Conservation (phyloP, 2,113 vertebrate genomes). For the Chaetodon trifascialis region DNA sequence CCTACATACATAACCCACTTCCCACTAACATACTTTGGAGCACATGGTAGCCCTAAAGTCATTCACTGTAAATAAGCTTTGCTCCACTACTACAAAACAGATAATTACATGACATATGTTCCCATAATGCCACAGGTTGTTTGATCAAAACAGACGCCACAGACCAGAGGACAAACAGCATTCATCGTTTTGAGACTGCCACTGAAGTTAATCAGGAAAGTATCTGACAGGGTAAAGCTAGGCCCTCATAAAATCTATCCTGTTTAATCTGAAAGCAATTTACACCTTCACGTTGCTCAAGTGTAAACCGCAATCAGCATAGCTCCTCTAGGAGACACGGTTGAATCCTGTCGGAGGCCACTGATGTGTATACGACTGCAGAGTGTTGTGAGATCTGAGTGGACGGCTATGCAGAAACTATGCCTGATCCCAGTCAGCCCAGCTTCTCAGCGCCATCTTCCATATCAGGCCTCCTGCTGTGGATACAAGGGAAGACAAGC, state of each 20-base stretch:
- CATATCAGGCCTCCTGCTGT: slow-evolving; percentile 28
- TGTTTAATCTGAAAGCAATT: slow-evolving; percentile 48
- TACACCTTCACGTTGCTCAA: slow-evolving; percentile 45
- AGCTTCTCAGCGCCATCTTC: slow-evolving; percentile 51
- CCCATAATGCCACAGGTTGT: slow-evolving; percentile 1
- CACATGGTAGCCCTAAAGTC: slow-evolving; percentile 50
- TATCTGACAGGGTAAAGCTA: slow-evolving; percentile 20
- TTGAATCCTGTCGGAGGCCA: slow-evolving; percentile 25
- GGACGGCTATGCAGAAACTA: slow-evolving; percentile 57
- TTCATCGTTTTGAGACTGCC: slow-evolving; percentile 4
- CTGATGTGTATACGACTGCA: slow-evolving; percentile 12
- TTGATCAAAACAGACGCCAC: neutral
- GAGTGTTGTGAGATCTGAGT: slow-evolving; percentile 44
- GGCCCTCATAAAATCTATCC: slow-evolving; percentile 14
- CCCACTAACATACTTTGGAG: slow-evolving; percentile 62
- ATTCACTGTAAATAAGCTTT: slow-evolving; percentile 60
- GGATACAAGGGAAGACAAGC: slow-evolving; percentile 20
- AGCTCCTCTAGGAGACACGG: slow-evolving; percentile 3
- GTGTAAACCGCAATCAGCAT: slow-evolving; percentile 33
- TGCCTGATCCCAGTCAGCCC: slow-evolving; percentile 28
- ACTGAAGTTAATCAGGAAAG: neutral
- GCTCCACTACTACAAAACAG: slow-evolving; percentile 30
- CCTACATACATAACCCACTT: slow-evolving; percentile 69
- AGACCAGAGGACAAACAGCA: neutral
- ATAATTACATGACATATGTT: slow-evolving; percentile 53